Conservation (phyloP, 64 coral and sea anemone genomes). For the Dendronephthya gigantea region DNA sequence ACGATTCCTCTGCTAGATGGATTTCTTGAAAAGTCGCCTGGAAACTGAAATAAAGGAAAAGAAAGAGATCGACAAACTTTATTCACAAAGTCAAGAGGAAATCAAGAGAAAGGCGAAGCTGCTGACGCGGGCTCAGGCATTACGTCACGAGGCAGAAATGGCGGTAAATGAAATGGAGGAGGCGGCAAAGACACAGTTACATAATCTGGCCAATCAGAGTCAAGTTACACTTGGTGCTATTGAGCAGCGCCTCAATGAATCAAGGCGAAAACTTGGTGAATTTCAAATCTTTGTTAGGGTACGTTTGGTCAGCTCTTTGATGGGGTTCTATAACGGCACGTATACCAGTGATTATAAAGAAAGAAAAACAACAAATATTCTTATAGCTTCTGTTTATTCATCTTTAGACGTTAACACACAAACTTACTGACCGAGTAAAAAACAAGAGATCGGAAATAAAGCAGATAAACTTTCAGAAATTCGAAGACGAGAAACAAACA, state of each 20-base stretch:
- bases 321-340: too few species aligned
- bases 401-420: constrained; percentile 41
- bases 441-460: constrained; percentile 5
- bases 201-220: constrained; percentile 86
- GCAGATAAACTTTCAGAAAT: constrained; percentile 5
- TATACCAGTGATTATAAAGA: background rate
- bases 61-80: constrained; percentile 45
- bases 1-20: constrained; percentile 23
- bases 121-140: constrained; percentile 41
- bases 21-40: constrained; percentile 51
- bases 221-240: constrained; percentile 59
- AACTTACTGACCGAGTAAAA: constrained; percentile 5
- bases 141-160: constrained; percentile 78
- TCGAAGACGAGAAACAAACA: constrained; percentile 18
- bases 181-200: constrained; percentile 76
- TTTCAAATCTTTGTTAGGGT: constrained; percentile 68
- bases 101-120: constrained; percentile 63
- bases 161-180: constrained; percentile 86
- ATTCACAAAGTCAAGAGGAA: constrained; percentile 46
- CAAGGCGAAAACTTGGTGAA: constrained; percentile 59
- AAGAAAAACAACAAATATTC: background rate
- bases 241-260: constrained; percentile 45
- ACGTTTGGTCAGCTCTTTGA: background rate
- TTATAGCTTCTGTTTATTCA: background rate
- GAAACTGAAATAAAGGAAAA: constrained; percentile 50